A percentile compares a stretch with the other conserved stretches of the same genome.
Conservation (phyloP, 2,113 vertebrate species). For the Pterocles gutturalis region DNA sequence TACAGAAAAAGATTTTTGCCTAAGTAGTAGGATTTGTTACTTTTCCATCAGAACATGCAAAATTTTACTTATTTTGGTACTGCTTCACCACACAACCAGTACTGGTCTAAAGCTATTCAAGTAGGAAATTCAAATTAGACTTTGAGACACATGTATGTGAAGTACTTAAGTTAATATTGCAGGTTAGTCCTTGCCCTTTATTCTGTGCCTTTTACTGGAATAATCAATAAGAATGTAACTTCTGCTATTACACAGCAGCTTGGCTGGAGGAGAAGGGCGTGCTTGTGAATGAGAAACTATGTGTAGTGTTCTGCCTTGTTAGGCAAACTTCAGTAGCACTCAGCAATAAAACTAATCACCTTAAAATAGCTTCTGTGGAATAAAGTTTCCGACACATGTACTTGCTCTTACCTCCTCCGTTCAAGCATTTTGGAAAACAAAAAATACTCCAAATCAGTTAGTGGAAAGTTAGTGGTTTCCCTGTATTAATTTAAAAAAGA, state of each 20-base stretch:
- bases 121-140: not conserved
- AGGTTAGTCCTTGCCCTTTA: not conserved
- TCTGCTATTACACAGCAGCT: not conserved
- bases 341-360: not conserved
- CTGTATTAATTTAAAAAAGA: not conserved
- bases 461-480: not conserved
- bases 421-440: not conserved
- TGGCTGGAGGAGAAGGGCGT: not conserved
- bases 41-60: not conserved
- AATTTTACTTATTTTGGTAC: not conserved
- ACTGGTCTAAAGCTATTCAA: not conserved
- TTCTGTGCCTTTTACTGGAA: not conserved
- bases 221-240: not conserved
- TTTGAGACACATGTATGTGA: rapidly evolving
- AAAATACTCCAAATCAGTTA: not conserved
- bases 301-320: not conserved
- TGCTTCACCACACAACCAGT: not conserved
- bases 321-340: not conserved
- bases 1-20: not conserved
- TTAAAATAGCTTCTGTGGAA: not conserved
- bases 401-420: not conserved
- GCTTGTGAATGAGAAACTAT: not conserved
- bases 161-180: not conserved
- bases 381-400: rapidly evolving
- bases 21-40: not conserved